A percentile compares a stretch with the other conserved stretches of the same genome.
Conservation (phyloP, 2,113 vertebrate species). For the Zapus hudsonius region DNA sequence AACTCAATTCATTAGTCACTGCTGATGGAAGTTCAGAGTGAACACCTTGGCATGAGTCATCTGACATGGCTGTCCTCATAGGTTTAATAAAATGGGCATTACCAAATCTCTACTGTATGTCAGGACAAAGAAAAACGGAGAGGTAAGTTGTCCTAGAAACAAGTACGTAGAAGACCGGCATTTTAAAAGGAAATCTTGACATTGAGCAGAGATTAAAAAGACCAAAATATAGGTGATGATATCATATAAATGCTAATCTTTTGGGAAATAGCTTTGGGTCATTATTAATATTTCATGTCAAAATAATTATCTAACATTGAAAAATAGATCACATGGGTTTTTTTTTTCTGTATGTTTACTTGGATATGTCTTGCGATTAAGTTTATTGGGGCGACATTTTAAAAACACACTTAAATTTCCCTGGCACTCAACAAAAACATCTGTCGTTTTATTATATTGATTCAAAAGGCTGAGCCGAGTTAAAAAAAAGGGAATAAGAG, state of each 20-base stretch:
- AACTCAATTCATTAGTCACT: not conserved
- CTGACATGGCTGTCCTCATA: not conserved
- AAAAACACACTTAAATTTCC: constrained; percentile 56
- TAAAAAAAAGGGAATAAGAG: constrained; percentile 13
- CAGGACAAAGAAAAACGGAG: constrained; percentile 18
- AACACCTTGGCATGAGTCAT: not conserved
- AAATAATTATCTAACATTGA: not conserved
- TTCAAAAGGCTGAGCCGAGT: constrained; percentile 62
- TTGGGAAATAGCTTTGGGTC: not conserved
- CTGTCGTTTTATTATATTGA: constrained; percentile 7
- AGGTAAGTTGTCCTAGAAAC: constrained; percentile 7
- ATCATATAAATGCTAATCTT: constrained; percentile 8
- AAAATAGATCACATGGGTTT: constrained; percentile 7
- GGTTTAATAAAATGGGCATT: not conserved
- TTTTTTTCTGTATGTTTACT: constrained; percentile 18
- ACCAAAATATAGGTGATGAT: not conserved
- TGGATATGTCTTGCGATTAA: constrained; percentile 46
- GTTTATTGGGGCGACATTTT: not conserved
- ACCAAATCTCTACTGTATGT: not conserved
- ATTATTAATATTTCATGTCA: constrained; percentile 17
- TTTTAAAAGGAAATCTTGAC: constrained; percentile 45
- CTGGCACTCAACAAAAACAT: constrained; percentile 63
- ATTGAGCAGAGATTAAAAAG: constrained; percentile 32
- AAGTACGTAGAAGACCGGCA: not conserved
- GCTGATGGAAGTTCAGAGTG: not conserved